Base-by-base conservation (phyloP, 2,113 vertebrate species). In the Campylorhamphus procurvoides region DNA sequence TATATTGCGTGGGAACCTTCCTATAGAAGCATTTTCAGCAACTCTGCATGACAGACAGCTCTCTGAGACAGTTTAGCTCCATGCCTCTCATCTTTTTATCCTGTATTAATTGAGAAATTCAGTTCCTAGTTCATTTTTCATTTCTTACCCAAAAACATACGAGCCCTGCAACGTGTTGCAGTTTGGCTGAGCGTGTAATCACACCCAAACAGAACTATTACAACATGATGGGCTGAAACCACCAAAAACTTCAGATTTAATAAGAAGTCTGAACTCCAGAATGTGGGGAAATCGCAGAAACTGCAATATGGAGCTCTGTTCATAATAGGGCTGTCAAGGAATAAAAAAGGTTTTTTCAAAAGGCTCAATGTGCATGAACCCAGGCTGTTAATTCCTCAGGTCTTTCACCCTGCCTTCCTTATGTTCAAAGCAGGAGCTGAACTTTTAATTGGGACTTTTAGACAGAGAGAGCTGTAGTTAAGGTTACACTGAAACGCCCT, bases 361-460 rank as follows among this genome's bases (percentile, higher is more conserved):
- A 80, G 92, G 76, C 73, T 96, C 88, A 96, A 96, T 94, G 94
- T 53, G 76, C 94, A 92, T 81, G 76, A 93, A 90, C 24, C 56
- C 60, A 22, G 79, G 85, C 83, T 90, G 67, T 90, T 96, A 94
- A 96, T 91, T 91, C 90, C 76, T 40, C 12, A 63, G n/a, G 88
- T 39, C 95, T 94, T 92, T 94, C 94, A 89, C 73, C 90, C 83
- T 94, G 90, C 92, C 90, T 93, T 84, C 92, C 93, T 90, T 52
- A 68, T 1, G 82, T 94, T 94, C 95, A 96, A 96, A 97, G 96
- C 50, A 4, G 86, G 85, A 96, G 93, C 84, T 95, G 93, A 94
- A 92, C 93, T 93, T 93, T 96, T 96, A 97, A 96, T 95, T 96
- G 88, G 83, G 88, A 88, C 93, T 94, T 93, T 93, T 68, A 87